Evolutionary conservation across 2,888 invertebrate genomes (phyloP).

Genomic region (Ypsolopha sequella): DNA sequence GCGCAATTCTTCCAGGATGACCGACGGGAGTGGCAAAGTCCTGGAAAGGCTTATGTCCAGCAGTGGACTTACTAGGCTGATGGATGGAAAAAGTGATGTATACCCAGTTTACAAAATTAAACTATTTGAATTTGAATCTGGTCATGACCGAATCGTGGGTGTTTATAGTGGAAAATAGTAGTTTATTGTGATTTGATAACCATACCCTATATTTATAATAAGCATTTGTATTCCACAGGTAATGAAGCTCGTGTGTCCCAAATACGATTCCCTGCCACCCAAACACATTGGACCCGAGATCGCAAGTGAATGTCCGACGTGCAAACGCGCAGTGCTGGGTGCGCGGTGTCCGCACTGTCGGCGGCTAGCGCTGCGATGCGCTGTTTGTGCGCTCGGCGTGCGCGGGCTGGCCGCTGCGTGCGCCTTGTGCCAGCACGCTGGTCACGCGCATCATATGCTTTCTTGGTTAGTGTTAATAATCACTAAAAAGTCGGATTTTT

Average conservation of each 20-base stretch:
- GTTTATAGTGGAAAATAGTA: too few relatives aligned
- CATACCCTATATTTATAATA: not conserved
- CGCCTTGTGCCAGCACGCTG: conserved; percentile 92
- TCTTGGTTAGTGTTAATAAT: conserved; percentile 71
- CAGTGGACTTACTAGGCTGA: too few relatives aligned
- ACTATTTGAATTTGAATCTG: too few relatives aligned
- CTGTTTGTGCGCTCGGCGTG: conserved; percentile 88
- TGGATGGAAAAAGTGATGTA: too few relatives aligned
- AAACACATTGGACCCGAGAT: conserved; percentile 77
- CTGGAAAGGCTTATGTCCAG: too few relatives aligned
- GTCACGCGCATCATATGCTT: conserved; percentile 87
- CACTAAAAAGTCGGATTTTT: not conserved
- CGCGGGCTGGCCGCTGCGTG: conserved; percentile 89
- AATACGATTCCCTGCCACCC: conserved; percentile 41
- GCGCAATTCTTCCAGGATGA: too few relatives aligned
- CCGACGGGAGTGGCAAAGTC: too few relatives aligned
- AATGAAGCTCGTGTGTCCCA: conserved; percentile 69
- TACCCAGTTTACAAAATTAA: too few relatives aligned
- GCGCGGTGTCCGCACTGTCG: conserved; percentile 82
- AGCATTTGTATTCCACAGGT: conserved; percentile 31
- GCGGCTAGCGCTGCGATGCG: conserved; percentile 81
- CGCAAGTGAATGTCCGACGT: conserved; percentile 78
- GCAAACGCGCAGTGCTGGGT: conserved; percentile 75
- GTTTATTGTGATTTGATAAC: too few relatives aligned
- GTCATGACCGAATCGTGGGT: too few relatives aligned